Evolutionary conservation across 2,113 vertebrate species (phyloP), one percentile per base, ranked within the genome.

Genomic region (Pollachius pollachius): DNA sequence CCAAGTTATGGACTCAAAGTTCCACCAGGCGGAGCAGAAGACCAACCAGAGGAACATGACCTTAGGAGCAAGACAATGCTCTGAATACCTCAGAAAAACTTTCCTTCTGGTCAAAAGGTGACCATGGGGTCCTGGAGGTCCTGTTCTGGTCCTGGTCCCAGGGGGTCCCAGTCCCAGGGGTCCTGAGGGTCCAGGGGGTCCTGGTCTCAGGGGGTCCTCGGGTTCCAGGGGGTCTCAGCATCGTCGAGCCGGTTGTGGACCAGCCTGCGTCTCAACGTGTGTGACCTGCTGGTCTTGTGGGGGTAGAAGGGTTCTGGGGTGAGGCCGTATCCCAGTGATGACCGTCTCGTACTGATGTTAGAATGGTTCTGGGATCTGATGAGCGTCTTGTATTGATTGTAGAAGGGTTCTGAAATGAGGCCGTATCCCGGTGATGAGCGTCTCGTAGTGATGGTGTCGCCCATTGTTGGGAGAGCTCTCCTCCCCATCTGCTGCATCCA

Each of bases 391-490:
- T 13, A 67, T 23, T 61, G 41, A 12, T 18, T 1, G 58, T 9
- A 18, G 12, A 15, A 15, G 56, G 5, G 52, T 56, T 15, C 15
- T 15, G 56, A 15, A 15, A 15, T 57, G 56, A 15, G 12, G 8
- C 52, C 13, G 12, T 56, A 12, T 17, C 37, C 67, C 13, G 76
- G 71, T 60, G 37, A 13, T 13, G 9, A 48, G 41, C 41, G 41
- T 48, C 41, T 48, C 41, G 41, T 13, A 67, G 61, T 83, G 78
- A 73, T 73, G 64, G 67, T 75, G 75, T 58, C 41, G 77, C 81
- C 84, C 81, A 90, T 89, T 89, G 89, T 89, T 84, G 71, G 72
- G 83, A 86, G 83, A 87, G 79, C 81, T 82, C 81, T 81, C 70
- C 72, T 57, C 73, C 78, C 88, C 88, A 90, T 89, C 89, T 90